Conservation (phyloP, 2,888 invertebrate genomes). For the Lasioglossum villosulum region DNA sequence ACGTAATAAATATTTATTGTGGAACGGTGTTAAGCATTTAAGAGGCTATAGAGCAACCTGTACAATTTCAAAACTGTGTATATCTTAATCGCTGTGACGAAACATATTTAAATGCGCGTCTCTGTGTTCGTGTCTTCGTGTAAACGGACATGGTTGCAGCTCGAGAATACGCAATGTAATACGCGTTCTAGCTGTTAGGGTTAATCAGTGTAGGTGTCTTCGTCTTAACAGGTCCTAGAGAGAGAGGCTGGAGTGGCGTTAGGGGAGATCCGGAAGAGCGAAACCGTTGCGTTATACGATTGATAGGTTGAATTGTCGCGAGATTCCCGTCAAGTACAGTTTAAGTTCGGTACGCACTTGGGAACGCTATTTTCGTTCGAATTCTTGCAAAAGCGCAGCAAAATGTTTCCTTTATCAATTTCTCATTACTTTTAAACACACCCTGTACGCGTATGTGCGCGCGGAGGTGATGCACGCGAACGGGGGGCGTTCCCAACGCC, state of each 20-base stretch:
- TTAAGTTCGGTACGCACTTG: not conserved
- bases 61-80: constrained; percentile 51
- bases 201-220: constrained; percentile 37
- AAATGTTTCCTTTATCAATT: too few species aligned
- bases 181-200: constrained; percentile 45
- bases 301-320: not conserved
- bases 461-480: too few species aligned
- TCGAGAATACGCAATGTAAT: constrained; percentile 29
- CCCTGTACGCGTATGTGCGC: too few species aligned
- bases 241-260: not conserved
- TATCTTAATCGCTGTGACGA: constrained; percentile 49
- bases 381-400: too few species aligned
- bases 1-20: constrained; percentile 15
- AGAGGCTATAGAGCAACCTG: constrained; percentile 52
- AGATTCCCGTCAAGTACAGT: not conserved
- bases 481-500: too few species aligned
- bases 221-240: constrained; percentile 13
- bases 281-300: not conserved
- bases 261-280: not conserved
- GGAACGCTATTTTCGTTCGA: not conserved
- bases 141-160: constrained; percentile 29
- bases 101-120: constrained; percentile 57
- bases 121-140: constrained; percentile 48
- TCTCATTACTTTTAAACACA: too few species aligned
- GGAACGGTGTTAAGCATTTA: constrained; percentile 35